phyloP scores from a whole-genome alignment of 2,113 vertebrate genomes.

The Notothenia rossii region DNA sequence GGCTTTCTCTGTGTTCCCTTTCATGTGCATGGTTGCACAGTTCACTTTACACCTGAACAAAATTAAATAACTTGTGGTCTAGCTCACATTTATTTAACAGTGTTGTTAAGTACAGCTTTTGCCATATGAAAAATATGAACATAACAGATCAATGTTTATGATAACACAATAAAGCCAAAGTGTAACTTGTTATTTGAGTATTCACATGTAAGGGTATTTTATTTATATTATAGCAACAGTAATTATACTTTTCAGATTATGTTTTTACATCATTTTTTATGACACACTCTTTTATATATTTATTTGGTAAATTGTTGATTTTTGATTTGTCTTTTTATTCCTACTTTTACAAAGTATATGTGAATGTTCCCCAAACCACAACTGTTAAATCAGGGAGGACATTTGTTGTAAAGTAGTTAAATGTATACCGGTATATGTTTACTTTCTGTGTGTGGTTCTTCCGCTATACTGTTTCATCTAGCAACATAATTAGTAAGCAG shows the following conservation, averaged over 20 bases:
- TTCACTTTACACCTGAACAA: constrained; percentile 56
- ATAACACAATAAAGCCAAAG: no score
- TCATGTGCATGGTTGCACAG: constrained; percentile 53
- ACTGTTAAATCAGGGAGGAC: neutral
- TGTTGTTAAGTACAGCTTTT: neutral
- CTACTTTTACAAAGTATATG: neutral
- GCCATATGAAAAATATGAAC: no score
- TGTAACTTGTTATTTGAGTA: neutral
- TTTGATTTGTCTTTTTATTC: neutral
- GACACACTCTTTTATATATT: neutral
- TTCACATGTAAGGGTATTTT: neutral
- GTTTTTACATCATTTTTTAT: neutral
- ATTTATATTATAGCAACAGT: neutral
- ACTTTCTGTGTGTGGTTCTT: neutral
- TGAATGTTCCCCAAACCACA: no score
- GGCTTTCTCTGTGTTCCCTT: constrained; percentile 58
- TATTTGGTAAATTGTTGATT: neutral
- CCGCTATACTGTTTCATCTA: neutral
- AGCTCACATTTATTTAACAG: constrained; percentile 3
- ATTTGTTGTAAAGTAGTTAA: neutral
- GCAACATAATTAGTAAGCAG: constrained; percentile 27
- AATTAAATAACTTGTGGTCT: constrained; percentile 13
- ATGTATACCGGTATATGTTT: neutral
- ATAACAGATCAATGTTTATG: no score
- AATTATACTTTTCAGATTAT: neutral